Evolutionary conservation across 2,888 invertebrate genomes (phyloP).

Genomic region (Hypomecis punctinalis): DNA sequence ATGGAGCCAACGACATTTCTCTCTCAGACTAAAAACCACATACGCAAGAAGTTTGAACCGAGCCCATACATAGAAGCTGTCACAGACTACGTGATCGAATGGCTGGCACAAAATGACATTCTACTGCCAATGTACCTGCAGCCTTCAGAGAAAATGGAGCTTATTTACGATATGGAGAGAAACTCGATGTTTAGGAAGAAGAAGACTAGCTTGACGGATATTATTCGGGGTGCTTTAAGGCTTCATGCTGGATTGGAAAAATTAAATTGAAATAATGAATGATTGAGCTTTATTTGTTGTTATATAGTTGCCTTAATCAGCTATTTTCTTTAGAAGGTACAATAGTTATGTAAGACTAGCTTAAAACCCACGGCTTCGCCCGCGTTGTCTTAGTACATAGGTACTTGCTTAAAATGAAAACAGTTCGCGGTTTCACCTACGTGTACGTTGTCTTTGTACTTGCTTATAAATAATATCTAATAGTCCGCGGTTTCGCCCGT

Average conservation of each 20-base stretch:
- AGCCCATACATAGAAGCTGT: slow-evolving; percentile 69
- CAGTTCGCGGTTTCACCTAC: no score
- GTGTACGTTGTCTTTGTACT: no score
- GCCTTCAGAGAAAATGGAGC: slow-evolving; percentile 52
- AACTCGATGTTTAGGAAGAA: slow-evolving; percentile 56
- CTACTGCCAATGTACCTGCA: slow-evolving; percentile 71
- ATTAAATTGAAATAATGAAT: no score
- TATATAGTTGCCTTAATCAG: no score
- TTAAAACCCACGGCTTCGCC: no score
- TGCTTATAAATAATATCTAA: no score
- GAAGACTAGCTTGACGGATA: slow-evolving; percentile 41
- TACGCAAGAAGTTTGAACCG: slow-evolving; percentile 61
- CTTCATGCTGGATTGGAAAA: not conserved
- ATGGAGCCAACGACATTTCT: not conserved
- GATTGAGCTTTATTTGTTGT: no score
- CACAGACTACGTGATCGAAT: slow-evolving; percentile 69
- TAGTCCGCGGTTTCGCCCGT: no score
- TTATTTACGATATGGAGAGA: slow-evolving; percentile 48
- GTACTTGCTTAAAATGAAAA: no score
- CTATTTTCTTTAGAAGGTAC: no score
- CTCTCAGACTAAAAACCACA: slow-evolving; percentile 33
- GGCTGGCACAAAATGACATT: slow-evolving; percentile 68
- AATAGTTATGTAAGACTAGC: no score
- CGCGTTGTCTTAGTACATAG: no score
- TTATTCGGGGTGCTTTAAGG: slow-evolving; percentile 47